Evolutionary conservation across 2,113 vertebrate species (phyloP), one percentile per base, ranked within the genome.

Genomic region (Micromys minutus): DNA sequence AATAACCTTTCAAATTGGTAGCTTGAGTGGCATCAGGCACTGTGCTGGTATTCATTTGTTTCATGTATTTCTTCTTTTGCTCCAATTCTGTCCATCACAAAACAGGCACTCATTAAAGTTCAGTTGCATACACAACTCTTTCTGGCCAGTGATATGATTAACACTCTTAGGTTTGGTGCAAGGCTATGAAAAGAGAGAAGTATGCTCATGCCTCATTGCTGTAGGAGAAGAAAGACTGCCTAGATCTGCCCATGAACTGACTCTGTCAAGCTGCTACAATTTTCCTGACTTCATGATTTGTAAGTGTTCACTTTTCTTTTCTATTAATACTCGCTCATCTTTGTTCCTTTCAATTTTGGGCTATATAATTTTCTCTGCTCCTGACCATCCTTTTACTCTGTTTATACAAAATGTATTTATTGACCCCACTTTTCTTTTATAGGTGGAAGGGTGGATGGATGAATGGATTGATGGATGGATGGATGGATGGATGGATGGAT

Each of bases 371-470:
- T 89, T 77, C 42, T 94, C 55, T 19, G 24, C 76, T 67, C 3
- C 21, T 55, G 57, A 9, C 21, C 26, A 50, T 59, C 19, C 55
- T 87, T 75, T 81, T 50, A 79, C 47, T 86, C 12, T 80, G 7
- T 67, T 94, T 63, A 92, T 69, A 26, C 7, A 88, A 50, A 77
- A 67, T 16, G 63, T 87, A 24, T 34, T 87, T 34, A 76, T 81
- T 39, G n/a, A 12, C 15, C 24, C 50, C n/a, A 67, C 3, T 88
- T 87, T 55, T 74, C 47, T 87, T 71, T 83, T n/a, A 1, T 29
- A 55, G 31, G 6, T 3, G 84, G 9, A 21, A 8, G 5, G 10
- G 16, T 55, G 39, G 50, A n/a, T 61, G 16, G 9, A 15, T 47
- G 42, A 12, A 29, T 76, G 42, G 42, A 47, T 76, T 42, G 39